Evolutionary conservation across 1,140 invertebrate species (phyloP), one percentile per base, ranked within the genome.

Genomic region (Drosophila baimaii): DNA sequence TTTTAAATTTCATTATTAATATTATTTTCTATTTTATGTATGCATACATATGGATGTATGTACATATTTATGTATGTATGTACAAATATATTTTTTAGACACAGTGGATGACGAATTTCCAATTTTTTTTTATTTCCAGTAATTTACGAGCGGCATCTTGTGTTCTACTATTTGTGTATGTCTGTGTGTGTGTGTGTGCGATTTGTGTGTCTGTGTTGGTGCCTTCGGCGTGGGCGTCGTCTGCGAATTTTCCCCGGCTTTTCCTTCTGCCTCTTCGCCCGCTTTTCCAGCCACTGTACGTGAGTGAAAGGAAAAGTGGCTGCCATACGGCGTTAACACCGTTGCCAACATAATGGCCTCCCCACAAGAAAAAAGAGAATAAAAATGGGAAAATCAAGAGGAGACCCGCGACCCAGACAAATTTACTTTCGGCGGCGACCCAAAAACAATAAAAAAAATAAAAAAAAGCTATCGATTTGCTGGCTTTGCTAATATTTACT

Each of bases 241-340:
- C 63, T 68, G 47, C 47, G 63, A 44, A 37, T 69, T 46, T 44
- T 19, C 33, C 17, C 58, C 23, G 21, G 6, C 58, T 21, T 64
- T 44, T 64, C 21, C 49, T 2, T 37, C 35, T 27, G n/a, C 35
- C 27, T 19, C 27, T 17, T 43, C 17, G 31, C 31, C 13, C 17
- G 37, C 55, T n/a, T 37, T 55, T 55, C 35, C 35, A 43, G 35
- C 35, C 12, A 15, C 51, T 33, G 49, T 57, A 64, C 31, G 63
- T 46, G 63, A 44, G 69, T 74, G 73, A 76, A 76, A 76, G 73
- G 61, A 76, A 76, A 76, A 76, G 71, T 76, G 61, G 39, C 44
- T 52, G 29, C 61, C 65, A 54, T 65, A 41, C 55, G 25, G 33
- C 43, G 44, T 61, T 58, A 35, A 31, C 47, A 52, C 46, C 66